Base-by-base conservation (phyloP, 1,140 invertebrate genomes). In the Lordiphosa clarofinis region DNA sequence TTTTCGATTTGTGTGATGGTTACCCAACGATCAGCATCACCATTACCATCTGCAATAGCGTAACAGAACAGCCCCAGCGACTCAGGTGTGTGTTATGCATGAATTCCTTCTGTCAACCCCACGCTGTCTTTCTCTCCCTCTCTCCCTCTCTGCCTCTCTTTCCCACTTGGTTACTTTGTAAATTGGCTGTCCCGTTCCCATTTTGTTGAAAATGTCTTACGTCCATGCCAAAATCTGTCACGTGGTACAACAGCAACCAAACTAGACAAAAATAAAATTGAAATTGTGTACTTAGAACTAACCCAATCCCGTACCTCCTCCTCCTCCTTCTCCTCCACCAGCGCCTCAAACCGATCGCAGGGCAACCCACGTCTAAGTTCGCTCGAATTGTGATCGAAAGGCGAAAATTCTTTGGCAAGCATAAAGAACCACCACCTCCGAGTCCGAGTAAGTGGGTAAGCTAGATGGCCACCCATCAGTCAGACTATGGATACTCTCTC, bases 181-280 rank as follows among this genome's bases (percentile, higher is more conserved):
- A 67, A 15, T 67, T 67, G 54, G 63, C 54, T 66, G 53, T 42
- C 13, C 28, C 3, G 15, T 37, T 36, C 33, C 15, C 36, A 35
- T 7, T 38, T 49, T 8, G 28, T 33, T 35, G 31, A 21, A 63
- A 58, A 21, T 54, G 28, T 31, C 52, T 33, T 62, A 62, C 59
- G 44, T 53, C 24, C 61, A 39, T 44, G 21, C 57, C 47, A 55
- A 67, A 67, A 67, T 58, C 58, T 67, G 64, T 67, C 64, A 67
- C 64, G 64, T 67, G 64, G 64, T 55, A 46, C 42, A 15, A 64
- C 61, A 48, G 46, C 62, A 65, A 62, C 59, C 43, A 50, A 60
- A 44, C 56, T 13, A 38, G 54, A 37, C 40, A 11, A 67, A 67
- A 67, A 67, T 67, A 67, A 67, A 67, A 66, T 31, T 31, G 46